These are phyloP conservation scores for Cantharis rustica DNA, from an alignment of 2,888 invertebrate species.

Conservation along the genomic window DNA sequence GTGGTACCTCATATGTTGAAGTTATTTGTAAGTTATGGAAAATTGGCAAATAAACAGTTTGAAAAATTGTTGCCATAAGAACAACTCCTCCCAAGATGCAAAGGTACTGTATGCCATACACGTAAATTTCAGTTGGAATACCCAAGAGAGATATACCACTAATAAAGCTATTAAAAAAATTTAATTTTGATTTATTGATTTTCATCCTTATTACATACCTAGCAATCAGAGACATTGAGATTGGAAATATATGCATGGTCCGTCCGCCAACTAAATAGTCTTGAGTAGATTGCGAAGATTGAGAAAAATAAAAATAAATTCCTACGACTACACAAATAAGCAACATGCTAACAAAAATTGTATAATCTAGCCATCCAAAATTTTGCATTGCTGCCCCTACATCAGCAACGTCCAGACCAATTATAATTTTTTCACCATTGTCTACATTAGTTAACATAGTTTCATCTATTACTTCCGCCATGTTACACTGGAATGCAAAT, in stretches of 20 bases:
- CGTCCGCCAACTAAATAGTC: conserved; percentile 24
- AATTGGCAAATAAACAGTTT: conserved; percentile 72
- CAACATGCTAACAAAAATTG: conserved; percentile 20
- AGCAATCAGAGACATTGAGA: conserved; percentile 30
- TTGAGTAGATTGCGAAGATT: conserved; percentile 13
- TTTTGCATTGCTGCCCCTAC: conserved; percentile 22
- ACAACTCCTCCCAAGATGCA: conserved; percentile 68
- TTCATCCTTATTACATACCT: conserved; percentile 6
- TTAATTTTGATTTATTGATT: background rate
- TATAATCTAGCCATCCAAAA: conserved; percentile 23
- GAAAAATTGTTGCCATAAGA: conserved; percentile 69
- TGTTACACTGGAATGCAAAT: background rate
- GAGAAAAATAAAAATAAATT: conserved; percentile 16
- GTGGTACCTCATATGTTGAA: conserved; percentile 77
- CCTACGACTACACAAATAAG: conserved; percentile 16
- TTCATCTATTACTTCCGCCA: background rate
- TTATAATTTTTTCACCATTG: background rate
- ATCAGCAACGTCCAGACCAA: conserved; percentile 15
- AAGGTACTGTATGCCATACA: conserved; percentile 78
- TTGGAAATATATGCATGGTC: conserved; percentile 17
- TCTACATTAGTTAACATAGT: background rate
- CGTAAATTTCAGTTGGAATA: conserved; percentile 80
- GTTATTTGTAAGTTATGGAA: conserved; percentile 76
- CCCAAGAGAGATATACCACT: conserved; percentile 80
- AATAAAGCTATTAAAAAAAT: conserved; percentile 64